These are phyloP conservation scores for Popillia japonica DNA, from an alignment of 1,140 invertebrate species.

Conservation along the genomic window DNA sequence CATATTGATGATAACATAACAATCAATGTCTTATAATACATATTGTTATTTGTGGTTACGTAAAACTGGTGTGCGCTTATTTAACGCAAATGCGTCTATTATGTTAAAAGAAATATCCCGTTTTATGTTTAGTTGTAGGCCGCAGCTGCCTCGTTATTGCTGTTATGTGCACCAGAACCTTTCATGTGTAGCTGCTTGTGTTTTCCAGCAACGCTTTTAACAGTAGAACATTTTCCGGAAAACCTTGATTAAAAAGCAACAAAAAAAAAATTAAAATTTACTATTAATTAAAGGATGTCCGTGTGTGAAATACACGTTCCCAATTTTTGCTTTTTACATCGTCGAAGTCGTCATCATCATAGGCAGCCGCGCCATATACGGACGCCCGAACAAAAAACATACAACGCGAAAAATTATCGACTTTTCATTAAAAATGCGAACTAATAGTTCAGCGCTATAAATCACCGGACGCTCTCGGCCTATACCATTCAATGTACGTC, in stretches of 20 bases:
- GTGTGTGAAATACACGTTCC: neutral
- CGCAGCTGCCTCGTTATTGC: too few relatives aligned
- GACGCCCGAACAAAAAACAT: slow-evolving; percentile 9
- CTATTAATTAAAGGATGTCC: slow-evolving; percentile 9
- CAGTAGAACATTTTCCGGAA: neutral
- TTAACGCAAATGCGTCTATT: too few relatives aligned
- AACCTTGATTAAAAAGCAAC: neutral
- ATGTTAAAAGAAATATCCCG: too few relatives aligned
- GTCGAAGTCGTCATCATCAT: slow-evolving; percentile 14
- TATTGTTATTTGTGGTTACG: too few relatives aligned
- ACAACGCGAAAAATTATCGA: slow-evolving; percentile 37
- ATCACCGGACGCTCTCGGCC: slow-evolving; percentile 20
- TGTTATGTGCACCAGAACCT: too few relatives aligned
- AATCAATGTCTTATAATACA: too few relatives aligned
- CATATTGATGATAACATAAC: too few relatives aligned
- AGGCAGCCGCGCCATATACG: neutral
- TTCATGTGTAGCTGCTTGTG: too few relatives aligned
- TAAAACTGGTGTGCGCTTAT: too few relatives aligned
- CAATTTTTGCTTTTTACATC: neutral
- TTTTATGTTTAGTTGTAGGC: too few relatives aligned
- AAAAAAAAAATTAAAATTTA: neutral
- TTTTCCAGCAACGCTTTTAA: too few relatives aligned
- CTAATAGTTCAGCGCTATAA: slow-evolving; percentile 34
- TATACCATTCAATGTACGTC: slow-evolving; percentile 22
- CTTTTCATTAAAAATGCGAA: slow-evolving; percentile 38